Percentiles rank a stretch among this genome's conserved stretches.
phyloP scores from a whole-genome alignment of 1,140 invertebrate species.

The Temnothorax curvispinosus region DNA sequence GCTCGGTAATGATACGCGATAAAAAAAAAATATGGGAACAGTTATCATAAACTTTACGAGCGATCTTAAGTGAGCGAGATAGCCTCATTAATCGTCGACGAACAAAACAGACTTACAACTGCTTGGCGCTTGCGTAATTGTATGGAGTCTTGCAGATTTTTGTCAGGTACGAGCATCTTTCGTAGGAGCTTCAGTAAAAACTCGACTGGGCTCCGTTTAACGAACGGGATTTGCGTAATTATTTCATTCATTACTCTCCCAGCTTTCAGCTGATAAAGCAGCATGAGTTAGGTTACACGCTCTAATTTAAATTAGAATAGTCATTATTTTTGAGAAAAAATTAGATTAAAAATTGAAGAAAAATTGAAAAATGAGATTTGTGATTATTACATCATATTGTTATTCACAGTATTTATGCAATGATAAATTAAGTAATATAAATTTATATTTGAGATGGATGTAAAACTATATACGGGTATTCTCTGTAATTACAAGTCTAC shows the following conservation, averaged over 20 bases:
- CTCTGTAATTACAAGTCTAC: neutral
- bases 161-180: constrained; percentile 17
- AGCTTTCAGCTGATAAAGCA: neutral
- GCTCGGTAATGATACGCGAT: constrained; percentile 32
- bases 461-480: neutral
- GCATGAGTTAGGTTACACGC: neutral
- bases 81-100: constrained; percentile 8
- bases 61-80: constrained; percentile 11
- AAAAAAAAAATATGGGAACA: constrained; percentile 38
- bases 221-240: constrained; percentile 17
- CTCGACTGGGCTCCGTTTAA: neutral
- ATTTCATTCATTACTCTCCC: neutral
- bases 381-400: neutral
- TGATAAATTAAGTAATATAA: neutral
- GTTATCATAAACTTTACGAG: constrained; percentile 44
- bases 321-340: neutral
- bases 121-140: constrained; percentile 9
- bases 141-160: neutral
- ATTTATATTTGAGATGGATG: neutral
- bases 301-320: neutral
- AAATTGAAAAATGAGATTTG: neutral
- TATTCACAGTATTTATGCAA: neutral
- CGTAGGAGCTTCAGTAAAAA: neutral
- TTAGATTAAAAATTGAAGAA: neutral
- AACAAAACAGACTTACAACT: neutral